A percentile compares a stretch with the other conserved stretches of the same genome.
phyloP scores from a whole-genome alignment of 2,888 invertebrate species.

The Eumerus sabulonum region DNA sequence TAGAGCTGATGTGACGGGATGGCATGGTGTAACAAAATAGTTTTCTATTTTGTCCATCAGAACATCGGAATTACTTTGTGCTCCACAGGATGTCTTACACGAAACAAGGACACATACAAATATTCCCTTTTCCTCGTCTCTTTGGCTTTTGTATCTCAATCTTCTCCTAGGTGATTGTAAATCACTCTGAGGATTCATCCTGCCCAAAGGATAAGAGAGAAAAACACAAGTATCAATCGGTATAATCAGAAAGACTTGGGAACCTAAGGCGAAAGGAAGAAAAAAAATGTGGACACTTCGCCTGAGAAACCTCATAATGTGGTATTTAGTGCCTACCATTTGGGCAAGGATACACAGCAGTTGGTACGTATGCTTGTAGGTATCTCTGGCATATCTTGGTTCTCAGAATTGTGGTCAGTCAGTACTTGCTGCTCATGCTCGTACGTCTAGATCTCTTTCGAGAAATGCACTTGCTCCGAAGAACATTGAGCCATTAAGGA shows the following conservation, averaged over 20 bases:
- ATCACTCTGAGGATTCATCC: conserved; percentile 48
- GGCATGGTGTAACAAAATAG: conserved; percentile 47
- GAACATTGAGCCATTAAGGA: not conserved
- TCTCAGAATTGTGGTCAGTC: conserved; percentile 60
- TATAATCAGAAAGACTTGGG: conserved; percentile 20
- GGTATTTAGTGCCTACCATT: conserved; percentile 68
- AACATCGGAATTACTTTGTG: not conserved
- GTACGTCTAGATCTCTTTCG: conserved; percentile 11
- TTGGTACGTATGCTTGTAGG: conserved; percentile 20
- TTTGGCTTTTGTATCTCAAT: conserved; percentile 16
- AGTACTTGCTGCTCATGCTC: conserved; percentile 41
- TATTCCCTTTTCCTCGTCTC: conserved; percentile 16
- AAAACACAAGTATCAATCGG: conserved; percentile 30
- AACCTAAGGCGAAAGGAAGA: not conserved
- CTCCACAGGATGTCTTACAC: conserved; percentile 59
- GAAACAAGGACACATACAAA: conserved; percentile 49
- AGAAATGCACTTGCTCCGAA: conserved; percentile 22
- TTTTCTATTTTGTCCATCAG: conserved; percentile 41
- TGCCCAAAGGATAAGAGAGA: conserved; percentile 9
- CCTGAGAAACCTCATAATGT: conserved; percentile 66
- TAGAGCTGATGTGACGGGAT: conserved; percentile 23
- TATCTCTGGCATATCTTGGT: conserved; percentile 24
- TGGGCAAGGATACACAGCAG: conserved; percentile 55
- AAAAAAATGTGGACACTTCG: conserved; percentile 36
- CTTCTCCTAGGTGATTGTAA: conserved; percentile 45